These are phyloP conservation scores for Craniophora ligustri DNA, from an alignment of 2,888 invertebrate genomes.

Conservation along the genomic window DNA sequence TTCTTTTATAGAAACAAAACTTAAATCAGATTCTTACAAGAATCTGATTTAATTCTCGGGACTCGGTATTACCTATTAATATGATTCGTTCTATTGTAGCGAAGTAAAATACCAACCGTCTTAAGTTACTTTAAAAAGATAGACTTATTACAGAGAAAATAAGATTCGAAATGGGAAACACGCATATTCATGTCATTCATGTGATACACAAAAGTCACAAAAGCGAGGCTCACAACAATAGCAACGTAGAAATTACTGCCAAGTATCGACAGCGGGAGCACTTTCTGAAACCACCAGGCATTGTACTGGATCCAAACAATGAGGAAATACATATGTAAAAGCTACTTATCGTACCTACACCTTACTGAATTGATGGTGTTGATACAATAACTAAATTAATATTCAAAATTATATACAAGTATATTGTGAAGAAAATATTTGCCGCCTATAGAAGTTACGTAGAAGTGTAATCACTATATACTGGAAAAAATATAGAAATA, in stretches of 20 bases:
- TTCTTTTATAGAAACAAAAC: slow-evolving; percentile 17
- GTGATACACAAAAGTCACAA: slow-evolving; percentile 68
- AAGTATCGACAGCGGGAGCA: slow-evolving; percentile 69
- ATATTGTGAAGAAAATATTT: slow-evolving; percentile 7
- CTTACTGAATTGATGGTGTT: slow-evolving; percentile 19
- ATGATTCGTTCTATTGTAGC: neutral
- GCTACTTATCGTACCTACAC: slow-evolving; percentile 34
- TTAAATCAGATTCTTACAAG: slow-evolving; percentile 19
- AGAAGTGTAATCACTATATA: neutral
- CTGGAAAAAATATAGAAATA: slow-evolving; percentile 1
- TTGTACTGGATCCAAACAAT: slow-evolving; percentile 65
- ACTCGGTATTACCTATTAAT: neutral
- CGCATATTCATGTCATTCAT: slow-evolving; percentile 64
- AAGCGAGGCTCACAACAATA: slow-evolving; percentile 67
- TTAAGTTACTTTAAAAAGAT: slow-evolving; percentile 20
- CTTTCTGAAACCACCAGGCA: slow-evolving; percentile 66
- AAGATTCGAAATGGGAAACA: slow-evolving; percentile 59
- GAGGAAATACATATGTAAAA: slow-evolving; percentile 57
- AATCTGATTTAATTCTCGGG: neutral
- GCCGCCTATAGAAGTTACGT: neutral
- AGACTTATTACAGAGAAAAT: slow-evolving; percentile 44
- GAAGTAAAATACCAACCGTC: slow-evolving; percentile 1
- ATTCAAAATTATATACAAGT: neutral
- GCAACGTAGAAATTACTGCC: slow-evolving; percentile 70
- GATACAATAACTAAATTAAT: slow-evolving; percentile 11